Conservation (phyloP, 2,797 vertebrate genomes). For the Anomalospiza imberbis region DNA sequence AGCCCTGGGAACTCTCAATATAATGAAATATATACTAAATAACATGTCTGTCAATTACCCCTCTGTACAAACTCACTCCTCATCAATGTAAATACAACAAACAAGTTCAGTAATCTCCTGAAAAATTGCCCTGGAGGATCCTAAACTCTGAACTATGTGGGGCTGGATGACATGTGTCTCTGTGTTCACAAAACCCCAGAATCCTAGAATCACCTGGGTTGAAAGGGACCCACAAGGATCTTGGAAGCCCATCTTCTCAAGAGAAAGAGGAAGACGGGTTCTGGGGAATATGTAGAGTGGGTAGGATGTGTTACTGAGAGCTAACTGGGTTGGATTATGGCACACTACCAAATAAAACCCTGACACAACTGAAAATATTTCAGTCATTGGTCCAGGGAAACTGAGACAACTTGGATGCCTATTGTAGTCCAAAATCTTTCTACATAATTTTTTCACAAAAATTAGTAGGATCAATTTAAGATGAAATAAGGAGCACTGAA, state of each 20-base stretch:
- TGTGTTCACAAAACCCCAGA: too few relatives aligned
- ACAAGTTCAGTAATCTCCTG: not conserved
- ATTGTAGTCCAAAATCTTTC: not conserved
- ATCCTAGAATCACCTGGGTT: not conserved
- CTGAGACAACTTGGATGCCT: not conserved
- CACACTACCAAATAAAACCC: not conserved
- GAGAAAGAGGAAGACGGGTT: not conserved
- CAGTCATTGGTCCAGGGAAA: not conserved
- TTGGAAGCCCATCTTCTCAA: not conserved
- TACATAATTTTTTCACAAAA: not conserved
- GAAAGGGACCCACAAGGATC: not conserved
- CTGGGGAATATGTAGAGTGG: not conserved
- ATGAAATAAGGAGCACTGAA: not conserved
- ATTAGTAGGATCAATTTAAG: not conserved
- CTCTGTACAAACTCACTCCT: not conserved
- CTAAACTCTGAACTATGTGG: not conserved
- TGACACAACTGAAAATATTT: not conserved
- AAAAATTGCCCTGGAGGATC: not conserved
- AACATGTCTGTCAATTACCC: not conserved
- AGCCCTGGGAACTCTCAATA: not conserved
- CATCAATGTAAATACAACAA: not conserved
- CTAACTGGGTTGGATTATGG: not conserved
- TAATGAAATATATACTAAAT: not conserved
- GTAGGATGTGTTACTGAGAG: not conserved
- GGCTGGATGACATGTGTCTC: not conserved